Evolutionary conservation across 1,140 invertebrate species (phyloP), one percentile per base, ranked within the genome.

Genomic region (Aphidius gifuensis): DNA sequence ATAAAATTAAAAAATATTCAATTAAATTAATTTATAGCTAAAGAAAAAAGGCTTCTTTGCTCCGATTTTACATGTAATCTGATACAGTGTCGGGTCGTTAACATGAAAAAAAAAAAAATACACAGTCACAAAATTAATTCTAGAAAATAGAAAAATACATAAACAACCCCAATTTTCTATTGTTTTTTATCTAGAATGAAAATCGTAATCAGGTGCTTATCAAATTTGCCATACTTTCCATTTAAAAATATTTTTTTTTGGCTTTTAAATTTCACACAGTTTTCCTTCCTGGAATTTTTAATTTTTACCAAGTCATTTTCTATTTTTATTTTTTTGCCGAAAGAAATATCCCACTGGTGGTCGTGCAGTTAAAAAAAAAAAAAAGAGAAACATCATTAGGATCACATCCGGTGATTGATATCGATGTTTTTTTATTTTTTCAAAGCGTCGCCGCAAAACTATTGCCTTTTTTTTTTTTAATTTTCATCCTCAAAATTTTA

Each of bases 131-230:
- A 39, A 16, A 45, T 49, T 59, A 59, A 42, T n/a, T 16, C 16
- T 49, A 21, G 5, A 16, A 9, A 42, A 23, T n/a, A 8, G 5
- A 38, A 6, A 4, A 11, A 51, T 9, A 48, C 40, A 57, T 47
- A 45, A 61, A 32, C 38, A 57, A 50, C n/a, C 39, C 39, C 42
- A 51, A 47, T 47, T 58, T 23, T 58, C 6, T n/a, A 51, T 51
- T 66, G 53, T 64, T 59, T 64, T 48, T 64, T 66, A 66, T 66
- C 65, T 66, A 43, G 61, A 64, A 66, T 66, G 65, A 61, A 60
- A 66, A 66, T 66, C 65, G 65, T 66, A 66, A 66, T 66, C 65
- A 62, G 59, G 65, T 48, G 59, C 65, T 66, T 66, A 66, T 66
- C 65, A 61, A 46, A 64, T 54, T 61, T 38, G 44, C 43, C 45